phyloP scores from a whole-genome alignment of 35 echinoderm and acorn worm species.

The Lytechinus variegatus region DNA sequence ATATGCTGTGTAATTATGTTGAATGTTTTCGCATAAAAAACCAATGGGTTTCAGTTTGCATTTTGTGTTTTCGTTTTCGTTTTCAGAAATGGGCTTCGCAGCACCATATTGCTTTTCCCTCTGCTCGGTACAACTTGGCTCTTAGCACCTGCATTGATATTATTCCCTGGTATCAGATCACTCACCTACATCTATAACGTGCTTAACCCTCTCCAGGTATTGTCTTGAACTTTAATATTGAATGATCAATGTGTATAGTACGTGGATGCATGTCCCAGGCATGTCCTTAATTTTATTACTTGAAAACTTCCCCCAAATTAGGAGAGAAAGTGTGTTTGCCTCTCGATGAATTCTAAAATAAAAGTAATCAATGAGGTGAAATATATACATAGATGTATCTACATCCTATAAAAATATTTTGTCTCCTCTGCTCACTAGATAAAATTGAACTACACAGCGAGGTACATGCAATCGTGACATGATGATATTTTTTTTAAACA shows the following conservation, averaged over 20 bases:
- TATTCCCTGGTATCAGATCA: neutral
- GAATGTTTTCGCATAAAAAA: too few relatives aligned
- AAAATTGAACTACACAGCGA: too few relatives aligned
- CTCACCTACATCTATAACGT: neutral
- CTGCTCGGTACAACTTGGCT: neutral
- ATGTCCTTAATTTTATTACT: neutral
- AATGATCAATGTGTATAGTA: too few relatives aligned
- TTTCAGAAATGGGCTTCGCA: neutral
- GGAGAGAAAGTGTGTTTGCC: neutral
- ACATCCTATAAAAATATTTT: too few relatives aligned
- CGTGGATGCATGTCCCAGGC: neutral
- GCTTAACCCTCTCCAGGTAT: neutral
- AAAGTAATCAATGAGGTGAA: neutral
- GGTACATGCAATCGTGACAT: too few relatives aligned
- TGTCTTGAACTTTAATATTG: too few relatives aligned
- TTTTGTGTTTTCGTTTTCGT: neutral
- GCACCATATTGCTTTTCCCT: neutral
- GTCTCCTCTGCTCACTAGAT: too few relatives aligned
- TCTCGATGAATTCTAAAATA: neutral
- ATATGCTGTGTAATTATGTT: too few relatives aligned
- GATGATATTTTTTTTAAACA: too few relatives aligned
- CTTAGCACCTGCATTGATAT: neutral
- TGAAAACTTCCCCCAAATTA: neutral
- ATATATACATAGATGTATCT: too few relatives aligned
- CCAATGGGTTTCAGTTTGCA: too few relatives aligned